Conservation (phyloP, 1,140 invertebrate genomes). For the Eumeta japonica region DNA sequence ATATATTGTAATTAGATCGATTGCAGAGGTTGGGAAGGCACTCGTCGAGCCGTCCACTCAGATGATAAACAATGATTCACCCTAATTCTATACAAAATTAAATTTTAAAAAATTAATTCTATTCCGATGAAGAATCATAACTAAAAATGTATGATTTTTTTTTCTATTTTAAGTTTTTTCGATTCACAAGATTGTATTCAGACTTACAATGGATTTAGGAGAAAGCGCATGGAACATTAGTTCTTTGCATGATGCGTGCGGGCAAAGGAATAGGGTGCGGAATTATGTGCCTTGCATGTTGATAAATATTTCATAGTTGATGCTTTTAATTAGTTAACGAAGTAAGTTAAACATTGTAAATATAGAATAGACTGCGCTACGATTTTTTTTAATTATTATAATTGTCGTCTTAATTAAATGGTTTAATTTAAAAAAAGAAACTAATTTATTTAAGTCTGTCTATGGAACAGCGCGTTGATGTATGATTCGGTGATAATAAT, state of each 20-base stretch:
- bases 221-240: conserved; percentile 2
- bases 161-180: neutral
- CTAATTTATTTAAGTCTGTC: conserved; percentile 34
- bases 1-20: too few species aligned
- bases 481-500: too few species aligned
- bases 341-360: conserved; percentile 50
- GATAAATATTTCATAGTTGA: conserved; percentile 55
- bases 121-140: too few species aligned
- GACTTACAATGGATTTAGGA: neutral
- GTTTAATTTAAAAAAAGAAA: conserved; percentile 42
- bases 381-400: too few species aligned
- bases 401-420: conserved; percentile 46
- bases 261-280: conserved; percentile 53
- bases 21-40: too few species aligned
- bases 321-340: conserved; percentile 52
- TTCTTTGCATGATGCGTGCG: too few species aligned
- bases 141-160: too few species aligned
- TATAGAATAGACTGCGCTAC: conserved; percentile 45
- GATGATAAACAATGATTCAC: too few species aligned
- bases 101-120: too few species aligned
- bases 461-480: too few species aligned
- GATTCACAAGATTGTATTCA: neutral
- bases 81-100: too few species aligned
- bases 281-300: conserved; percentile 57
- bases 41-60: too few species aligned